Conservation (phyloP, 2,113 vertebrate species). For the Chloebia gouldiae region DNA sequence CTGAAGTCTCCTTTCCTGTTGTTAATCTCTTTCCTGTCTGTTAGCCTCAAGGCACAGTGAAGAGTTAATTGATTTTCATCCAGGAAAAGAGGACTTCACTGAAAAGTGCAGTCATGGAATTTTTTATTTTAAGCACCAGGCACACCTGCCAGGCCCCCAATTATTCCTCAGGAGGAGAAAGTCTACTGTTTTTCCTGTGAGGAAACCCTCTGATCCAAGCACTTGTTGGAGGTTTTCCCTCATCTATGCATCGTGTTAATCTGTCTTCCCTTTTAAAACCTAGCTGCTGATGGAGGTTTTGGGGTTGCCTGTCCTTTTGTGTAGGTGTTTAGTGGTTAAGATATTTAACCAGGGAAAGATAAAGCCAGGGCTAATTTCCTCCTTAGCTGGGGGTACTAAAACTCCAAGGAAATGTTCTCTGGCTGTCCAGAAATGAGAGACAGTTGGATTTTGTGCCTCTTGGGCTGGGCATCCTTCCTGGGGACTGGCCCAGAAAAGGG, state of each 20-base stretch:
- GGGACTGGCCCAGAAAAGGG: background rate
- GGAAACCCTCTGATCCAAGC: constrained; percentile 62
- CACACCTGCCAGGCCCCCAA: constrained; percentile 66
- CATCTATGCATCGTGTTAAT: constrained; percentile 28
- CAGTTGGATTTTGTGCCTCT: background rate
- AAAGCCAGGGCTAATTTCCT: background rate
- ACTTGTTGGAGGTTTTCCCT: constrained; percentile 41
- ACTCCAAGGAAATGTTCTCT: background rate
- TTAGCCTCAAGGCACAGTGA: constrained; percentile 65
- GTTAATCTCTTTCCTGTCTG: constrained; percentile 69
- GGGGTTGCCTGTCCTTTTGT: background rate
- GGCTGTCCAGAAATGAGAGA: background rate
- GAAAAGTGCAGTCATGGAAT: constrained; percentile 48
- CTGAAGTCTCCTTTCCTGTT: constrained; percentile 62
- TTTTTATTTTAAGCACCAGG: constrained; percentile 65
- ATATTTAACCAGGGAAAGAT: background rate
- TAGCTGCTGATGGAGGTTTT: background rate
- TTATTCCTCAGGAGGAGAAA: constrained; percentile 67
- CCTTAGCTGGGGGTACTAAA: background rate
- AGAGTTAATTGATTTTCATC: constrained; percentile 71
- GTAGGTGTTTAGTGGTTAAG: background rate
- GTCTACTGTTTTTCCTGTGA: constrained; percentile 67
- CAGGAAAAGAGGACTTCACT: constrained; percentile 65
- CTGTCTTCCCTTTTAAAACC: constrained; percentile 31
- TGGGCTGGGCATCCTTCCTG: background rate